These are phyloP conservation scores for Crotalus viridis DNA, from an alignment of 2,113 vertebrate species.

Conservation along the genomic window DNA sequence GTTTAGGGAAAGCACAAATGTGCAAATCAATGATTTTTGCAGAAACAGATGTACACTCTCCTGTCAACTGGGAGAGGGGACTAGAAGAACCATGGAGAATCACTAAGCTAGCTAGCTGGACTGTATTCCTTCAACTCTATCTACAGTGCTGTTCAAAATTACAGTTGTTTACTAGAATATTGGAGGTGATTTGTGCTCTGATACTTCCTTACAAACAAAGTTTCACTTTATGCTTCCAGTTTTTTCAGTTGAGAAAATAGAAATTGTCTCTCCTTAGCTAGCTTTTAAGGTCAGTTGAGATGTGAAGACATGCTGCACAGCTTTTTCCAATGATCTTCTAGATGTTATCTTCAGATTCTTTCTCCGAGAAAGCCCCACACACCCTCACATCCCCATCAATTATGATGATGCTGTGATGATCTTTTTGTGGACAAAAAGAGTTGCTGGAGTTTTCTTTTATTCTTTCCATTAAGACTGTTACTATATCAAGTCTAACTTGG, in stretches of 20 bases:
- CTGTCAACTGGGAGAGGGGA: not conserved
- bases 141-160: not conserved
- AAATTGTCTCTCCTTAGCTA: not conserved
- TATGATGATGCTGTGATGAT: not conserved
- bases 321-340: not conserved
- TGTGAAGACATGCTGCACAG: not conserved
- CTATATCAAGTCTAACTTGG: not conserved
- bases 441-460: not conserved
- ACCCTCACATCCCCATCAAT: not conserved
- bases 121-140: not conserved
- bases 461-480: rapidly evolving
- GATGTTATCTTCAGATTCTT: not conserved
- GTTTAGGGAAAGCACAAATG: not conserved
- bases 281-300: not conserved
- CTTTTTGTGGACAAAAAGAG: not conserved
- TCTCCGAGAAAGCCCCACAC: not conserved
- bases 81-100: not conserved
- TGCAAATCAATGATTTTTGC: not conserved
- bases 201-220: not conserved
- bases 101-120: not conserved
- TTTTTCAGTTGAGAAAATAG: not conserved
- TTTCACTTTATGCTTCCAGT: not conserved
- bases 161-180: not conserved
- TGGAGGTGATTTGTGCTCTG: not conserved
- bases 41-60: not conserved